Conservation (phyloP, 2,888 invertebrate genomes). For the Trisateles emortualis region DNA sequence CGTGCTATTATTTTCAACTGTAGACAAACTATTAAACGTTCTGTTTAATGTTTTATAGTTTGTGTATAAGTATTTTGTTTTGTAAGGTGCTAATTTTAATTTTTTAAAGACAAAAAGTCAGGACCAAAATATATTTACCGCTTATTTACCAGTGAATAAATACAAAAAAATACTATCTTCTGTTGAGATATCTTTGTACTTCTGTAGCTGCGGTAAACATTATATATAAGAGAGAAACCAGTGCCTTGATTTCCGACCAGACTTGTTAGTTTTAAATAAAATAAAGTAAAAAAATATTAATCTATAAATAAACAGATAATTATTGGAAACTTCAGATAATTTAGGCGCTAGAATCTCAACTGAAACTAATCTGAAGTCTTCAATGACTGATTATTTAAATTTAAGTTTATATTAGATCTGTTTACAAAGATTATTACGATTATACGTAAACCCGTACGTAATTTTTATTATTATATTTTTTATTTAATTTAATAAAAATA, state of each 20-base stretch:
- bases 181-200: slow-evolving; percentile 11
- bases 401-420: slow-evolving; percentile 73
- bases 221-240: slow-evolving; percentile 35
- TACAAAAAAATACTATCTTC: slow-evolving; percentile 22
- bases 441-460: slow-evolving; percentile 63
- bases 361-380: slow-evolving; percentile 76
- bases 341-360: slow-evolving; percentile 81
- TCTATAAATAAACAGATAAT: slow-evolving; percentile 47
- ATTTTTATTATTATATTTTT: slow-evolving; percentile 49
- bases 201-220: slow-evolving; percentile 30
- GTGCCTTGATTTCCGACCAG: slow-evolving; percentile 47
- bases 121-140: slow-evolving; percentile 32
- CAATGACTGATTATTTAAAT: slow-evolving; percentile 79
- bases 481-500: slow-evolving; percentile 55
- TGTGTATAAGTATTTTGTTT: slow-evolving; percentile 22
- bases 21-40: slow-evolving; percentile 27
- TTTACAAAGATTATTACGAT: slow-evolving; percentile 52
- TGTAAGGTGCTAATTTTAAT: slow-evolving; percentile 38
- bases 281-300: slow-evolving; percentile 61
- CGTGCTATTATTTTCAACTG: slow-evolving; percentile 15
- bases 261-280: slow-evolving; percentile 52
- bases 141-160: slow-evolving; percentile 25
- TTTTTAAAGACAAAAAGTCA: slow-evolving; percentile 33
- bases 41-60: slow-evolving; percentile 24
- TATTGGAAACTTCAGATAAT: slow-evolving; percentile 83